Base-by-base conservation (phyloP, 1,140 invertebrate species). In the Onthophagus taurus region DNA sequence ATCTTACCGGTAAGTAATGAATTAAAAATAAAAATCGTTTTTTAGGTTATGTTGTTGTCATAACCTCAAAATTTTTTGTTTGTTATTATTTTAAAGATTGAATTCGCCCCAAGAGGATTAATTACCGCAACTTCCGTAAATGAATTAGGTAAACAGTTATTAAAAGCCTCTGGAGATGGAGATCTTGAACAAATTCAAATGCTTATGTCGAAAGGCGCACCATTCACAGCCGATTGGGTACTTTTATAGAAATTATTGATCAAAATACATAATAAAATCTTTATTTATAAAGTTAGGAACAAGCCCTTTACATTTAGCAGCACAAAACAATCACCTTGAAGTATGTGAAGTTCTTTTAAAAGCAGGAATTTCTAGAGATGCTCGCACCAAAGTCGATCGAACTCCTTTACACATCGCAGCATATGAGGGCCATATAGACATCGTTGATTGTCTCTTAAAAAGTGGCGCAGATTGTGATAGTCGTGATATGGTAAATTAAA, bases 191-290 rank as follows among this genome's bases (percentile, higher is more conserved):
- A 78, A 49, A 85, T 94, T 1, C 69, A 81, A 45, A 71, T 80
- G n/a, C 72, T 93, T 11, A 84, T 94, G 72, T 76, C 75, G 14
- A 80, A 81, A 66, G 90, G 90, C 33, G 89, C 90, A 20, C 90
- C 89, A 2, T 93, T 95, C 55, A 88, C 85, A 1, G 85, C 89
- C 12, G 89, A 95, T 63, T 93, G 89, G 89, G 87, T 89, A 70
- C 50, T n/a, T n/a, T 30, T 13, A 8, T 20, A 9, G 4, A 12
- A 3, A 21, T 21, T 16, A 7, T 12, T 12, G 13, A 12, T 20
- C 1, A 16, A 7, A 9, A 21, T 21, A 33, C n/a, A n/a, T n/a
- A n/a, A n/a, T n/a, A n/a, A n/a, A n/a, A n/a, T n/a, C n/a, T n/a
- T n/a, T n/a, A n/a, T n/a, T n/a, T n/a, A n/a, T n/a, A 29, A 59